Conservation (phyloP, 2,888 invertebrate genomes). For the Nematopogon swammerdamellus region DNA sequence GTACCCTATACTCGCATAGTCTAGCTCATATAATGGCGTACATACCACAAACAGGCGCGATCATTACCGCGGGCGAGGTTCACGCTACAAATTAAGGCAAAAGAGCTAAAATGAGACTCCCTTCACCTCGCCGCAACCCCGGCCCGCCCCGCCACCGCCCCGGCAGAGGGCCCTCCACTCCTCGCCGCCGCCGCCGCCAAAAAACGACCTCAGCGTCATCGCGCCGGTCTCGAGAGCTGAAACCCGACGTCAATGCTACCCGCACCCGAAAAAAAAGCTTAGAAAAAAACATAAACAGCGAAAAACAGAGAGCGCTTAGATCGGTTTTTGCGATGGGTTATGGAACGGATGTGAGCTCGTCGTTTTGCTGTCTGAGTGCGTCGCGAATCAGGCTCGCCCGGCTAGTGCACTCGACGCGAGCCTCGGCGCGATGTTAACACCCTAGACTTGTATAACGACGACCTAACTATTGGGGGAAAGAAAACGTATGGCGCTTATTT, state of each 20-base stretch:
- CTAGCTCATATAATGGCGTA: neutral
- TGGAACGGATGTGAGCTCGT: neutral
- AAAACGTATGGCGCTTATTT: too few relatives aligned
- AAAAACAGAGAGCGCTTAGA: neutral
- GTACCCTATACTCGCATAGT: too few relatives aligned
- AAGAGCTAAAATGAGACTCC: neutral
- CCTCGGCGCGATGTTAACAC: too few relatives aligned
- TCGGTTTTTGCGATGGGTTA: neutral
- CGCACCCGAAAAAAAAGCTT: neutral
- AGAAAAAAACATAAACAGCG: neutral
- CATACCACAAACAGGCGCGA: neutral
- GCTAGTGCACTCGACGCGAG: too few relatives aligned
- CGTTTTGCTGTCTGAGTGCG: neutral
- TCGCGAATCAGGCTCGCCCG: too few relatives aligned
- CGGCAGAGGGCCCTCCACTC: too few relatives aligned
- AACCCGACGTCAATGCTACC: neutral
- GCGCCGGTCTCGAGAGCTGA: neutral
- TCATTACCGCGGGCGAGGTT: neutral
- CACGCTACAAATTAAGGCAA: neutral
- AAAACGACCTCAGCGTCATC: too few relatives aligned
- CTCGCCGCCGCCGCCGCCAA: too few relatives aligned
- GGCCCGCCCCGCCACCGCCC: too few relatives aligned
- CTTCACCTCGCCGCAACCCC: neutral
- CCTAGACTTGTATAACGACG: too few relatives aligned
- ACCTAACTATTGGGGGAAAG: too few relatives aligned